phyloP scores from a whole-genome alignment of 2,113 vertebrate genomes.

The Columba janthina region DNA sequence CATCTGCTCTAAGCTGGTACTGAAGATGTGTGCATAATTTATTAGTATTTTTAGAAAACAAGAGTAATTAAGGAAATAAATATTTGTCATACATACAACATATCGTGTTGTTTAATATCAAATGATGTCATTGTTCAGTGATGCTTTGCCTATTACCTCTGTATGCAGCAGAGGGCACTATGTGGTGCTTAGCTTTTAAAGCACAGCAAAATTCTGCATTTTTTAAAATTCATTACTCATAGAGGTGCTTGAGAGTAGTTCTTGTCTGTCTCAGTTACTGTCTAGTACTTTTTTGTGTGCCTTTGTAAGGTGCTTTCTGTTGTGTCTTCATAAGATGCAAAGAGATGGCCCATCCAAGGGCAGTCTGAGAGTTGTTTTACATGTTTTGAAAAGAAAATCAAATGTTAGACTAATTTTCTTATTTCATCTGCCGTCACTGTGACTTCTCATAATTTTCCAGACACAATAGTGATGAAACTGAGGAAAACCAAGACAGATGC shows the following conservation, averaged over 20 bases:
- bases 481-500: not conserved
- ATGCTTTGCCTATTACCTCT: not conserved
- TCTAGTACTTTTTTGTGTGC: not conserved
- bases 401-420: not conserved
- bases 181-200: not conserved
- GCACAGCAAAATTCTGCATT: not conserved
- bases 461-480: not conserved
- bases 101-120: not conserved
- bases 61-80: not conserved
- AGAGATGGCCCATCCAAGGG: not conserved
- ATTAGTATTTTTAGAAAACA: conserved; percentile 15
- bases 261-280: not conserved
- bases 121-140: not conserved
- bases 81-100: not conserved
- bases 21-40: not conserved
- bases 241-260: not conserved
- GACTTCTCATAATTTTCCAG: not conserved
- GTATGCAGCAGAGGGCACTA: conserved; percentile 19
- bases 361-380: not conserved
- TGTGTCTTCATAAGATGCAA: not conserved
- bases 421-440: not conserved
- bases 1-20: not conserved
- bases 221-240: not conserved
- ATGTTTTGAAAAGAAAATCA: not conserved
- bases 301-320: not conserved